Percentiles rank a stretch among this genome's conserved stretches.
Evolutionary conservation across 2,888 invertebrate species (phyloP).

Genomic region (Metellina segmentata): DNA sequence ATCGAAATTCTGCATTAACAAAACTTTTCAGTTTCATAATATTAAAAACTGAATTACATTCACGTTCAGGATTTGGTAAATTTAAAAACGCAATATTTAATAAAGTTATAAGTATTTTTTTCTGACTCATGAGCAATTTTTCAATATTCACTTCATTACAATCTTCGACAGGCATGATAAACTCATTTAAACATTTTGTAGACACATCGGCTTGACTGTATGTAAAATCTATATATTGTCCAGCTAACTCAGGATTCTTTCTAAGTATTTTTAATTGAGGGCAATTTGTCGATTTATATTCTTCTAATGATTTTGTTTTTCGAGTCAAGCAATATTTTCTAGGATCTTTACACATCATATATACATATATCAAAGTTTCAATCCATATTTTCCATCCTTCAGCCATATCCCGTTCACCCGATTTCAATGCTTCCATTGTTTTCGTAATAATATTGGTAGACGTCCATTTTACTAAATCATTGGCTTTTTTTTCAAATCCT

Average conservation of each 20-base stretch:
- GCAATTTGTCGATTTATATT: constrained; percentile 44
- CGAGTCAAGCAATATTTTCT: constrained; percentile 28
- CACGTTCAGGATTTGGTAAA: background rate
- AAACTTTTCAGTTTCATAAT: constrained; percentile 46
- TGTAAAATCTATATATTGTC: constrained; percentile 40
- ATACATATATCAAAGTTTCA: constrained; percentile 2
- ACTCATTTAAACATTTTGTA: background rate
- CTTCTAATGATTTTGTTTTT: constrained; percentile 35
- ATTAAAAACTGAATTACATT: constrained; percentile 39
- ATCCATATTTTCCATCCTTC: constrained; percentile 41
- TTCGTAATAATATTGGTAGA: background rate
- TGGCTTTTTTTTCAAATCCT: constrained; percentile 50
- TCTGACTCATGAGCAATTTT: constrained; percentile 47
- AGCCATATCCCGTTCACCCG: background rate
- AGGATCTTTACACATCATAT: constrained; percentile 28
- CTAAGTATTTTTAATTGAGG: constrained; percentile 23
- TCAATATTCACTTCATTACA: constrained; percentile 34
- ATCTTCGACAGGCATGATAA: constrained; percentile 41
- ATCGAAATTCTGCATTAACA: constrained; percentile 52
- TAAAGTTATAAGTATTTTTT: constrained; percentile 28
- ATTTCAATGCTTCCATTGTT: constrained; percentile 18
- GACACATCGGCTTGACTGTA: constrained; percentile 27
- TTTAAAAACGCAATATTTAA: constrained; percentile 46
- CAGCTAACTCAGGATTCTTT: constrained; percentile 22
- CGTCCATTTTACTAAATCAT: constrained; percentile 41